A percentile compares a stretch with the other conserved stretches of the same genome.
phyloP scores from a whole-genome alignment of 2,888 invertebrate species.

The Pachycephus smyrnensis region DNA sequence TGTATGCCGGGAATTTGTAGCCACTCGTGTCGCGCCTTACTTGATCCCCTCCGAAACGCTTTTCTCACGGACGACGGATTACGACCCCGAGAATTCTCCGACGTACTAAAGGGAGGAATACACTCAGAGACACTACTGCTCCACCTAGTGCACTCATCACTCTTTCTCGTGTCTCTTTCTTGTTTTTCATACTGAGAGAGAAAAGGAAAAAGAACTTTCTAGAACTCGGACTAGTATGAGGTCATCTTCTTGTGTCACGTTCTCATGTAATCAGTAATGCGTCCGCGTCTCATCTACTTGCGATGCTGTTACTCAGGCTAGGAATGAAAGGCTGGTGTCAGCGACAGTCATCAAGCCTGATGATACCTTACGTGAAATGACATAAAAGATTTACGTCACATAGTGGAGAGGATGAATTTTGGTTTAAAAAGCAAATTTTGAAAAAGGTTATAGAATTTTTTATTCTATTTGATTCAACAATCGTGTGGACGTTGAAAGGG shows the following conservation, averaged over 20 bases:
- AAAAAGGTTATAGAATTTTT: neutral
- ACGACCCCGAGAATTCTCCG: neutral
- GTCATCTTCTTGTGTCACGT: neutral
- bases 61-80: neutral
- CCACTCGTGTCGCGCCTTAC: constrained; percentile 13
- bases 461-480: neutral
- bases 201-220: neutral
- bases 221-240: neutral
- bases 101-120: neutral
- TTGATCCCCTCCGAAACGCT: neutral
- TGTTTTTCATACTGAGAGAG: neutral
- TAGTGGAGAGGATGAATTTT: too few species aligned
- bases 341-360: neutral
- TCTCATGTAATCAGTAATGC: neutral
- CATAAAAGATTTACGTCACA: too few species aligned
- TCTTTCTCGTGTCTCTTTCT: neutral
- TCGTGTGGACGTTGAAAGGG: neutral
- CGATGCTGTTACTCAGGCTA: neutral
- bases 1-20: constrained; percentile 37
- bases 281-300: neutral
- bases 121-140: neutral
- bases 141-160: neutral
- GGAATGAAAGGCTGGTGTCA: neutral
- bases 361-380: neutral
- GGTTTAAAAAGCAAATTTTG: too few species aligned